Conservation (phyloP, 2,113 vertebrate genomes). For the Conger conger region DNA sequence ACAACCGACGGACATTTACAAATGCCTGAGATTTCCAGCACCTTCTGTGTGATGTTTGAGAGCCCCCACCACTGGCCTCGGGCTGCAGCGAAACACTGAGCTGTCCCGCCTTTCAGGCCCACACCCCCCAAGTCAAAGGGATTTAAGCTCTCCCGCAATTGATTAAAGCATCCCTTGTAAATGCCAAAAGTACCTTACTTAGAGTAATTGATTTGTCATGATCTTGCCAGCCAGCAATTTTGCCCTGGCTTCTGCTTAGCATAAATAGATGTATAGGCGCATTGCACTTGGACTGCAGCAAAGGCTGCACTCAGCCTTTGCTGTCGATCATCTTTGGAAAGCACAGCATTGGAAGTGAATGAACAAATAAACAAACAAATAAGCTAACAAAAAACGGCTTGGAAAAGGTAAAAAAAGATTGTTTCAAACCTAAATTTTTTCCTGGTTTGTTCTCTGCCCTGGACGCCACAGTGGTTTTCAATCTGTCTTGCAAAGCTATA, state of each 20-base stretch:
- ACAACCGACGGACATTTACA: not conserved
- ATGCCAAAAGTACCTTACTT: slow-evolving; percentile 24
- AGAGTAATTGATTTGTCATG: slow-evolving; percentile 22
- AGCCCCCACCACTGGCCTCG: not conserved
- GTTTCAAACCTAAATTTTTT: not conserved
- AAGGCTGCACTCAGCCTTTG: not conserved
- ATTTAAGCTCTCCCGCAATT: slow-evolving; percentile 7
- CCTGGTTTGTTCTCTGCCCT: not conserved
- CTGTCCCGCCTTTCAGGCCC: not conserved
- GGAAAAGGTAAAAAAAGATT: not conserved
- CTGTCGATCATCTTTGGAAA: not conserved
- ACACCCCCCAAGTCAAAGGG: not conserved
- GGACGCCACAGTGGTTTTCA: not conserved
- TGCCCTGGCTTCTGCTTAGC: not conserved
- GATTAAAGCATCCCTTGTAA: slow-evolving; percentile 22
- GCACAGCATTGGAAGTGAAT: not conserved
- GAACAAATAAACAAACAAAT: not conserved
- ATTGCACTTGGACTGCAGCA: not conserved
- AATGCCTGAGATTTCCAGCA: not conserved
- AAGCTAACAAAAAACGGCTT: not conserved
- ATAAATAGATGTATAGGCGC: not conserved
- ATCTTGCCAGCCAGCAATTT: slow-evolving; percentile 22
- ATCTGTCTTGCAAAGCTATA: not conserved
- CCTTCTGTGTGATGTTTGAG: not conserved
- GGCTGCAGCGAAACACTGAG: not conserved